Evolutionary conservation across 2,888 invertebrate genomes (phyloP).

Genomic region (Agriopis marginaria): DNA sequence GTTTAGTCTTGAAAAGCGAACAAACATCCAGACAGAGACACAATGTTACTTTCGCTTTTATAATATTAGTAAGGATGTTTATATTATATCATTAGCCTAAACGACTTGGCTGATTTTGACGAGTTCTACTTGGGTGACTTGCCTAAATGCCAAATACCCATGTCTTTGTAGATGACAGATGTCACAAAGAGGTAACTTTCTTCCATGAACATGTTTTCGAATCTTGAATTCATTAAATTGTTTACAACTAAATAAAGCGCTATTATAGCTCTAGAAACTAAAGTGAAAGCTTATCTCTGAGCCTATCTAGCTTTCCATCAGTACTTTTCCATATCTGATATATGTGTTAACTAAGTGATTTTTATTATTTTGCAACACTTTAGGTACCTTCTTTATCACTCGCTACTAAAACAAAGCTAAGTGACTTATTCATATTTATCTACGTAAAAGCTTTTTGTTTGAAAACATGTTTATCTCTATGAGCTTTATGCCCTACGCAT

Average conservation of each 20-base stretch:
- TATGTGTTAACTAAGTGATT: conserved; percentile 9
- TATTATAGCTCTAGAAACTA: neutral
- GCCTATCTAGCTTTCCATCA: conserved; percentile 1
- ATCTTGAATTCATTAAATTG: conserved; percentile 6
- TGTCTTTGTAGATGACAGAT: no score
- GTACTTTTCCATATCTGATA: conserved; percentile 5
- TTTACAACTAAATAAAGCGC: neutral
- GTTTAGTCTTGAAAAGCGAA: no score
- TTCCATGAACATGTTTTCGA: neutral
- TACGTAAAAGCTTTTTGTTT: conserved; percentile 50
- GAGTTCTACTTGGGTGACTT: no score
- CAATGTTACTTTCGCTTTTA: no score
- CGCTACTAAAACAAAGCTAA: conserved; percentile 38
- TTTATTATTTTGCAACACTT: conserved; percentile 34
- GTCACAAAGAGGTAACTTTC: no score
- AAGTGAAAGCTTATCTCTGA: neutral
- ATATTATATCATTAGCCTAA: no score
- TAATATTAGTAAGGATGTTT: no score
- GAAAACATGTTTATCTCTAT: conserved; percentile 44
- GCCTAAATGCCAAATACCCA: no score
- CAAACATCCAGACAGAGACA: no score
- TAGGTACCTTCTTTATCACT: conserved; percentile 41
- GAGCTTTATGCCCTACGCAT: conserved; percentile 20
- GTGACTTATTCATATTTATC: conserved; percentile 43
- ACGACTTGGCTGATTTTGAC: no score